Evolutionary conservation across 2,888 invertebrate genomes (phyloP), one percentile per base, ranked within the genome.

Genomic region (Bhutanitis thaidina): DNA sequence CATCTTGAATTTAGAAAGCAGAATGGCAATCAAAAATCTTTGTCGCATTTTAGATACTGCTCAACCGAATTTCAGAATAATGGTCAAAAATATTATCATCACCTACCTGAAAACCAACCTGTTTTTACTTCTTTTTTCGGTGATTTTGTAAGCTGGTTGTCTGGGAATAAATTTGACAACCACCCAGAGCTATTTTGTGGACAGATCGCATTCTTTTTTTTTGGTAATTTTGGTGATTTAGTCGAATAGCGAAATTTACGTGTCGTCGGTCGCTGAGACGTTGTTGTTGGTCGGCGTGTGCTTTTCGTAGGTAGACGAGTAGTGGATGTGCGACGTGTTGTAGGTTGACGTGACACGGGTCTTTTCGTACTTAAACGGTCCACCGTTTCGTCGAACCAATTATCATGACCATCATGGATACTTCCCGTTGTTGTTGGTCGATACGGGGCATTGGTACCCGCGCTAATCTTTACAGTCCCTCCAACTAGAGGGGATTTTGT

Each of bases 21-120:
- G n/a, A n/a, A n/a, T n/a, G n/a, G n/a, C n/a, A n/a, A n/a, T n/a
- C n/a, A n/a, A n/a, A n/a, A n/a, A n/a, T n/a, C n/a, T n/a, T n/a
- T n/a, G n/a, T n/a, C n/a, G n/a, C n/a, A n/a, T n/a, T n/a, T n/a
- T n/a, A n/a, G n/a, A n/a, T n/a, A n/a, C n/a, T n/a, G n/a, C n/a
- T n/a, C n/a, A n/a, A n/a, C n/a, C n/a, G 20, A 20, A 20, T 20
- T 20, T 20, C 5, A 5, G 5, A 20, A 20, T 3, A 20, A 20
- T 20, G 20, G 2, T 20, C 5, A 20, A 20, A n/a, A n/a, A n/a
- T n/a, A n/a, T n/a, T n/a, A n/a, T n/a, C n/a, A 37, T 3, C 32
- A 80, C 79, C 60, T 71, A 82, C 80, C 80, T 79, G 71, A 56
- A 63, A 80, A 82, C 88, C 76, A 85, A 81, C 80, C 81, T 79